phyloP scores from a whole-genome alignment of 1,140 invertebrate species.

The Drosophila teissieri region DNA sequence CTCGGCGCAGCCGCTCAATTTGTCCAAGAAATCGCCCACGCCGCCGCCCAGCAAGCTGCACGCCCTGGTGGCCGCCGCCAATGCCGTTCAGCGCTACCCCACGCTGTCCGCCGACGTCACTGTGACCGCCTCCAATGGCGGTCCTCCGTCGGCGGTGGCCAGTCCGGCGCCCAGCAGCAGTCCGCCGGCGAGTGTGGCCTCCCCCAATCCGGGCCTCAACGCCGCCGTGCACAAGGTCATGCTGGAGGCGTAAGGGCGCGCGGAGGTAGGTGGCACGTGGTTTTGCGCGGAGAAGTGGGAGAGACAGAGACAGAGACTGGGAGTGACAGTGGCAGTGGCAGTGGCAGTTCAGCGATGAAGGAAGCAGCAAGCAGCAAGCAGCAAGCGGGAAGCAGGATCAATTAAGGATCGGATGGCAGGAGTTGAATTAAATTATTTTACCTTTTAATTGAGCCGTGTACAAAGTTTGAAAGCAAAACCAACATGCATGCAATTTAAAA shows the following conservation, averaged over 20 bases:
- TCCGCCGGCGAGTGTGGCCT: conserved; percentile 59
- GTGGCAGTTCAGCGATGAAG: conserved; percentile 8
- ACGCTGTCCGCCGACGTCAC: conserved; percentile 77
- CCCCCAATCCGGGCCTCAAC: conserved; percentile 24
- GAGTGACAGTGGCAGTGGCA: conserved; percentile 25
- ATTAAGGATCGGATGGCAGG: conserved; percentile 6
- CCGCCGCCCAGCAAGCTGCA: conserved; percentile 88
- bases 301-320: conserved; percentile 38
- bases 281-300: conserved; percentile 14
- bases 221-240: conserved; percentile 85
- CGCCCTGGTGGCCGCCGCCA: conserved; percentile 70
- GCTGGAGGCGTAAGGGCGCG: conserved; percentile 86
- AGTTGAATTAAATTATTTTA: conserved; percentile 71
- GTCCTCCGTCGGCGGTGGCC: conserved; percentile 54
- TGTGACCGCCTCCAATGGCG: conserved; percentile 62
- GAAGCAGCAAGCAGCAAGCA: not conserved
- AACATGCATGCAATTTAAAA: conserved; percentile 52
- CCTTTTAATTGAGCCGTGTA: conserved; percentile 46
- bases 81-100: conserved; percentile 76
- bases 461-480: conserved; percentile 62
- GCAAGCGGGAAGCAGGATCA: not conserved
- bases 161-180: conserved; percentile 36
- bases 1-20: conserved; percentile 92
- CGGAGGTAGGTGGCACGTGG: not conserved
- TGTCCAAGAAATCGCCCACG: conserved; percentile 94